Evolutionary conservation across 1,140 invertebrate species (phyloP), one percentile per base, ranked within the genome.

Genomic region (Heliconius himera): DNA sequence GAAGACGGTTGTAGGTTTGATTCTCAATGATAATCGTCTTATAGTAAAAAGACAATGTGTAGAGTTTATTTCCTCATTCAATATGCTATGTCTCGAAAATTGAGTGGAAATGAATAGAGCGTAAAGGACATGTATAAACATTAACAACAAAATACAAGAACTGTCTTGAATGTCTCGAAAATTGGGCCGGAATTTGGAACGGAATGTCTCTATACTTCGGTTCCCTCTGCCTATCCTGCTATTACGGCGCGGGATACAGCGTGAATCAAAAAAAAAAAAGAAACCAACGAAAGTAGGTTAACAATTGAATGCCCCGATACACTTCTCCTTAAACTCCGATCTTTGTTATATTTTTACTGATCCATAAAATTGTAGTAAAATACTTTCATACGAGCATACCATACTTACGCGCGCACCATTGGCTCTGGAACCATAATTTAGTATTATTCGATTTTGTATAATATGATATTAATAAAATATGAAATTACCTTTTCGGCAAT

Each of bases 321-420:
- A 66, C 56, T 66, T 66, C 3, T 3, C 26, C 29, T 29, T 11
- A 66, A 66, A 66, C 60, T 66, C 26, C 3, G 26, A 66, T 66
- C 60, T 66, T 66, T 66, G 60, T 66, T 66, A 29, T 6, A 66
- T 66, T 66, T 66, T 66, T 66, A 66, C 22, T 66, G 60, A 29
- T 8, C 60, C 11, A 66, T 66, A 66, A 66, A 66, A 66, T 29
- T 66, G 60, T 66, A 66, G 60, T 66, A 66, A 66, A 66, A 66
- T 66, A 22, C 1, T 66, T 66, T 29, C 60, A 66, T 66, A 66
- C 18, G 49, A 51, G 49, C 6, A 2, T 66, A 26, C 13, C 5
- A 66, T 66, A 66, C 26, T 66, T 66, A 66, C 60, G 60, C 22
- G 60, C 60, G 60, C 60, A 29, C 60, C 22, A 6, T 29, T 66